Evolutionary conservation across 2,797 vertebrate species (phyloP).

Genomic region (Heliangelus exortis): DNA sequence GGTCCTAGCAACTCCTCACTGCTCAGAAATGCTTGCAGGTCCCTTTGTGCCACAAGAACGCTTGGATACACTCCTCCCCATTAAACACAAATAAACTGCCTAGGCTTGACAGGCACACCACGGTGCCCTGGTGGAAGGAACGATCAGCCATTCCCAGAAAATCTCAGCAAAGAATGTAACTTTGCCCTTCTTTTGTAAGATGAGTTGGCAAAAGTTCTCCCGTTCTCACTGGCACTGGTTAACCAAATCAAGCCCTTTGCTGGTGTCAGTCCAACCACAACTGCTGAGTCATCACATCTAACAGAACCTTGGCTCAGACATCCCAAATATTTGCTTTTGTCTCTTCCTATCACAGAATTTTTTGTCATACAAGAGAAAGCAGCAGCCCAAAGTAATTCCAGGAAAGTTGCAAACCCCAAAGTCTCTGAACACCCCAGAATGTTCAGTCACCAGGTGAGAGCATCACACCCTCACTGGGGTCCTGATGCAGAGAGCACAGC

Average conservation of each 20-base stretch:
- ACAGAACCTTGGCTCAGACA: background rate
- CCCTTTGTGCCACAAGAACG: background rate
- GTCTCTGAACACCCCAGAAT: background rate
- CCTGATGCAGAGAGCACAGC: background rate
- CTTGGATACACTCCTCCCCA: conserved; percentile 31
- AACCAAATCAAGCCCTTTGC: background rate
- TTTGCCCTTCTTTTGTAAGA: conserved; percentile 50
- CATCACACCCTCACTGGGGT: background rate
- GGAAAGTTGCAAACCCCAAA: background rate
- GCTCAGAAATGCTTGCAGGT: background rate
- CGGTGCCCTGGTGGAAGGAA: conserved; percentile 16
- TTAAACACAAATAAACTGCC: conserved; percentile 47
- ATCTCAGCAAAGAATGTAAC: background rate
- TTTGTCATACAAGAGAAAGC: background rate
- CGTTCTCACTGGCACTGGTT: background rate
- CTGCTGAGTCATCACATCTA: conserved; percentile 50
- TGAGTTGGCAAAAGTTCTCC: background rate
- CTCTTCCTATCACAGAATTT: background rate
- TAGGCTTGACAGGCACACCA: conserved; percentile 12
- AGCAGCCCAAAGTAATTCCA: background rate
- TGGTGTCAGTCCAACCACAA: background rate
- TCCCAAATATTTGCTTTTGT: conserved; percentile 38
- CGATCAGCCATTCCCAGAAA: conserved; percentile 33
- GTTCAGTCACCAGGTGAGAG: background rate
- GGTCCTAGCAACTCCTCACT: conserved; percentile 2